phyloP scores from a whole-genome alignment of 2,888 invertebrate species.

The Agonum fuliginosum region DNA sequence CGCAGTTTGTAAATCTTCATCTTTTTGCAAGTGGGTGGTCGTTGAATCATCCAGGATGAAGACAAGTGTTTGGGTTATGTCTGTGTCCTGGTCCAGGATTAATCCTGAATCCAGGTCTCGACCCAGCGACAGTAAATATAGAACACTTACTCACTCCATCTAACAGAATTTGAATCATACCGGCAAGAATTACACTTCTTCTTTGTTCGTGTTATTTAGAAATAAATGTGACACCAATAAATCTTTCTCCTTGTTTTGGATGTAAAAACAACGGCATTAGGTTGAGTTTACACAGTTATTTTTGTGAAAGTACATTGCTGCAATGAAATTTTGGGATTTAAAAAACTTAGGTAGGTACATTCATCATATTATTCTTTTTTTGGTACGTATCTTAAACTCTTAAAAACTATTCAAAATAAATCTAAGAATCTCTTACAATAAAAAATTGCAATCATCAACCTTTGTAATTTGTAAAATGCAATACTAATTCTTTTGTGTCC shows the following conservation, averaged over 20 bases:
- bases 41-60: slow-evolving; percentile 22
- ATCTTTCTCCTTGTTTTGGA: background rate
- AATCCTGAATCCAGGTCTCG: slow-evolving; percentile 8
- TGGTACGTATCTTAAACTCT: too few relatives aligned
- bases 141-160: slow-evolving; percentile 37
- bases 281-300: too few relatives aligned
- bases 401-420: too few relatives aligned
- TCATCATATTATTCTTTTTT: too few relatives aligned
- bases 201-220: background rate
- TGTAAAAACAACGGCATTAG: too few relatives aligned
- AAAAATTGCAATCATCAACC: too few relatives aligned
- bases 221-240: background rate
- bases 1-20: background rate
- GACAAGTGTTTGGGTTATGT: background rate
- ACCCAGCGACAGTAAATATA: slow-evolving; percentile 48
- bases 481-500: too few relatives aligned
- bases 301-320: too few relatives aligned
- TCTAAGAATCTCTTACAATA: too few relatives aligned
- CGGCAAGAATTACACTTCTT: background rate
- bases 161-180: slow-evolving; percentile 7
- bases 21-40: background rate
- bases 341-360: too few relatives aligned
- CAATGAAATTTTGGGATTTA: too few relatives aligned
- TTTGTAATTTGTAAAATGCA: too few relatives aligned
- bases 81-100: slow-evolving; percentile 4